Percentiles rank a stretch among this genome's conserved stretches.
Evolutionary conservation across 2,888 invertebrate genomes (phyloP).

Genomic region (Cremastinae sp.): DNA sequence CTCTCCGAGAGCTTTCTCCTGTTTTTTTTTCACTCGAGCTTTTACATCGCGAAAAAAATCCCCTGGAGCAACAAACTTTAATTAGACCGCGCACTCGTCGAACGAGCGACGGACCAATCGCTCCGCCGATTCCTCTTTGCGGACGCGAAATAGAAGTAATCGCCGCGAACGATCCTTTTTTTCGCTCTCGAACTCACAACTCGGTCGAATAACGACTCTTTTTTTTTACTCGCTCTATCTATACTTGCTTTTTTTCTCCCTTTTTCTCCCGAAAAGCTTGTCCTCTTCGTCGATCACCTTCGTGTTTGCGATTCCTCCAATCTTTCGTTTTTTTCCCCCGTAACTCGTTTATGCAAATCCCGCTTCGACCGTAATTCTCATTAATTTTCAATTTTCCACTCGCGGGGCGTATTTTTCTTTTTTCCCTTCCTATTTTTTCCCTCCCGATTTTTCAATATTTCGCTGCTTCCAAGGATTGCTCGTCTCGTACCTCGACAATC

Average conservation of each 20-base stretch:
- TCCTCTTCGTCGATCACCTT: slow-evolving; percentile 19
- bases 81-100: slow-evolving; percentile 64
- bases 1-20: background rate
- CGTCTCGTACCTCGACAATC: slow-evolving; percentile 17
- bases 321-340: background rate
- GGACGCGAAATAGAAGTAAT: slow-evolving; percentile 51
- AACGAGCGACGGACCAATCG: slow-evolving; percentile 42
- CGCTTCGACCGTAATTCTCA: background rate
- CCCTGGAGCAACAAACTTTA: slow-evolving; percentile 67
- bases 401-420: background rate
- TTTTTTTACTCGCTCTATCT: slow-evolving; percentile 11
- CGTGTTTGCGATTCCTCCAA: slow-evolving; percentile 7
- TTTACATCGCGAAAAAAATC: slow-evolving; percentile 50
- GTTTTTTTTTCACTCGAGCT: background rate
- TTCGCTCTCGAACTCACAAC: slow-evolving; percentile 3
- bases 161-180: slow-evolving; percentile 27
- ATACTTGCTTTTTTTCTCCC: background rate
- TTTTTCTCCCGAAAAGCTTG: slow-evolving; percentile 12
- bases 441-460: background rate
- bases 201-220: slow-evolving; percentile 29
- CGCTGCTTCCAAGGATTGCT: background rate
- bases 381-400: slow-evolving; percentile 8
- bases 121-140: slow-evolving; percentile 41
- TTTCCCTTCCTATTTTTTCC: background rate
- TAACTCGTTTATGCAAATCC: background rate